These are phyloP conservation scores for Condylura cristata DNA, from an alignment of 2,113 vertebrate genomes.

Conservation along the genomic window DNA sequence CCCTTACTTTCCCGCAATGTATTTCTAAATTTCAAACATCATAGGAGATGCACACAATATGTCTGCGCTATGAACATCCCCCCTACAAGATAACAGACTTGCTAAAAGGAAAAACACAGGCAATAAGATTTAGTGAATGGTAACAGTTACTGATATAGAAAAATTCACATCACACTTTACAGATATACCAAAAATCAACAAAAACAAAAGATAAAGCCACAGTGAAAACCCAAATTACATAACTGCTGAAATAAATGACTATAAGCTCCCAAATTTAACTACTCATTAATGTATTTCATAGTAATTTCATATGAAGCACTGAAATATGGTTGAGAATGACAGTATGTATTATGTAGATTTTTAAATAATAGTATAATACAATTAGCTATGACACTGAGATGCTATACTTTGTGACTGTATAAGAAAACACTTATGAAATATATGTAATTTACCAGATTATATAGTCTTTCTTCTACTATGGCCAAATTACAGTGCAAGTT, in stretches of 20 bases:
- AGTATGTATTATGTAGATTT: background rate
- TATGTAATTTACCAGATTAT: conserved; percentile 35
- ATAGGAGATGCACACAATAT: background rate
- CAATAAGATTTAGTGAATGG: background rate
- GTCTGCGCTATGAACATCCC: background rate
- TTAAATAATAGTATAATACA: conserved; percentile 41
- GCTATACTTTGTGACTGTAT: background rate
- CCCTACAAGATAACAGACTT: background rate
- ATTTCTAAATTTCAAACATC: conserved; percentile 42
- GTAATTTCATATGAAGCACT: background rate
- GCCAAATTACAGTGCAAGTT: conserved; percentile 30
- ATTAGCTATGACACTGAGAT: background rate
- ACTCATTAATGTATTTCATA: conserved; percentile 29
- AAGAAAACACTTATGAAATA: conserved; percentile 42
- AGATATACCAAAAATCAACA: conserved; percentile 15
- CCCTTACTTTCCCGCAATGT: background rate
- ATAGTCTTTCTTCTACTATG: background rate
- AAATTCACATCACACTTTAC: background rate
- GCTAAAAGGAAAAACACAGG: background rate
- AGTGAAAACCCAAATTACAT: background rate
- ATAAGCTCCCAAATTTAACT: conserved; percentile 32
- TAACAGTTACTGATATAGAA: conserved; percentile 23
- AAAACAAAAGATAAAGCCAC: background rate
- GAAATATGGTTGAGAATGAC: background rate
- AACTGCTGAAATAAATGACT: conserved; percentile 36